A percentile compares a stretch with the other conserved stretches of the same genome.
Evolutionary conservation across 2,888 invertebrate genomes (phyloP).

Genomic region (Plutella xylostella): DNA sequence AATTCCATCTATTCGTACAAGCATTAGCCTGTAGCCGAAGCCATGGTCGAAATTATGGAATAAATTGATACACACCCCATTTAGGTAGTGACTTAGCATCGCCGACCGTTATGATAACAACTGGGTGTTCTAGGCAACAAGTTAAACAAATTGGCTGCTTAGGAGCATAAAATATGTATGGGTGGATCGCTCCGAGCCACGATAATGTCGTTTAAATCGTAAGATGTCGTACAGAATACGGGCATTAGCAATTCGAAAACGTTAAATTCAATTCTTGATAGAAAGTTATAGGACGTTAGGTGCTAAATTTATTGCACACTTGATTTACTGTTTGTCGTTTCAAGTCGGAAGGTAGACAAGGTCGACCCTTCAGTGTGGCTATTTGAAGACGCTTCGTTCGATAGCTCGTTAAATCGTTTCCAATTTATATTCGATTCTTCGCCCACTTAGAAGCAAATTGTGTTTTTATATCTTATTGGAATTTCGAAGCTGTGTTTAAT

Average conservation of each 20-base stretch:
- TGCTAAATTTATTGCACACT: conserved; percentile 33
- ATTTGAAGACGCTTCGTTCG: too few species aligned
- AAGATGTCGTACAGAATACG: conserved; percentile 32
- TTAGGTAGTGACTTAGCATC: neutral
- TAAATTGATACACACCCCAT: too few species aligned
- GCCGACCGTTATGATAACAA: neutral
- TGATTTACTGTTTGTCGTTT: conserved; percentile 54
- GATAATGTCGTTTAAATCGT: conserved; percentile 50
- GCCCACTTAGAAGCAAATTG: too few species aligned
- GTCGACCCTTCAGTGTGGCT: too few species aligned
- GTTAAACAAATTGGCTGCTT: conserved; percentile 37
- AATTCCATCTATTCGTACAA: too few species aligned
- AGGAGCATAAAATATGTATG: conserved; percentile 50
- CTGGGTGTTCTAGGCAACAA: conserved; percentile 9
- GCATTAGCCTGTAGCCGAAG: too few species aligned
- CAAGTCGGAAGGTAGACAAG: conserved; percentile 30
- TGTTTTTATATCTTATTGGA: too few species aligned
- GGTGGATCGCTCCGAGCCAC: conserved; percentile 40
- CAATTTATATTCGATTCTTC: too few species aligned
- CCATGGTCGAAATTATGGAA: too few species aligned
- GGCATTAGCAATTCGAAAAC: conserved; percentile 35
- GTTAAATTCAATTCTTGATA: conserved; percentile 47
- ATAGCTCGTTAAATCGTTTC: too few species aligned
- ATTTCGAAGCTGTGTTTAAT: too few species aligned
- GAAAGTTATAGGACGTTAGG: conserved; percentile 31